Evolutionary conservation across 2,113 vertebrate genomes (phyloP).

Genomic region (Buteo buteo): DNA sequence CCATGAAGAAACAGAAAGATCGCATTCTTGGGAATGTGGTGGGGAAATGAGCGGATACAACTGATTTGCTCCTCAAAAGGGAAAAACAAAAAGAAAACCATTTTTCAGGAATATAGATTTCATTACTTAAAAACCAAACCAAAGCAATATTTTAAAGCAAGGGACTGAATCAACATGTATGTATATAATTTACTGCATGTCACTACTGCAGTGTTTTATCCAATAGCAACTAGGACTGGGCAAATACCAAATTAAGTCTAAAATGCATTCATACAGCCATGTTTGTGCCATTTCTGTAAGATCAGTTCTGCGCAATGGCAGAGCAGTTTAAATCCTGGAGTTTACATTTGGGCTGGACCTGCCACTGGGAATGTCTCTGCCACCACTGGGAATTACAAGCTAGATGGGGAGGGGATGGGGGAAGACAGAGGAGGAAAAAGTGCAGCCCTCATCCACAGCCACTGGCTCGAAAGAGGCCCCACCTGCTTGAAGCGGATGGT

Average conservation of each 20-base stretch:
- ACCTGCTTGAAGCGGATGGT: not conserved
- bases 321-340: not conserved
- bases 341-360: not conserved
- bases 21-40: not conserved
- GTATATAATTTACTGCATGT: not conserved
- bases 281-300: not conserved
- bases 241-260: not conserved
- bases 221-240: not conserved
- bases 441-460: not conserved
- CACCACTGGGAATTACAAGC: rapidly evolving
- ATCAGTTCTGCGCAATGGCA: not conserved
- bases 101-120: not conserved
- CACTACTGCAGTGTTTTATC: not conserved
- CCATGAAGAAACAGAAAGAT: not conserved
- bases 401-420: not conserved
- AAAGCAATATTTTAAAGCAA: not conserved
- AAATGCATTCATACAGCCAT: not conserved
- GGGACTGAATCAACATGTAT: not conserved
- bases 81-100: not conserved
- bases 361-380: not conserved
- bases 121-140: not conserved
- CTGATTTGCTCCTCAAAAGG: not conserved
- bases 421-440: not conserved
- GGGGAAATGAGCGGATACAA: not conserved
- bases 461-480: not conserved